These are phyloP conservation scores for Rhyzopertha dominica DNA, from an alignment of 1,140 invertebrate species.

Conservation along the genomic window DNA sequence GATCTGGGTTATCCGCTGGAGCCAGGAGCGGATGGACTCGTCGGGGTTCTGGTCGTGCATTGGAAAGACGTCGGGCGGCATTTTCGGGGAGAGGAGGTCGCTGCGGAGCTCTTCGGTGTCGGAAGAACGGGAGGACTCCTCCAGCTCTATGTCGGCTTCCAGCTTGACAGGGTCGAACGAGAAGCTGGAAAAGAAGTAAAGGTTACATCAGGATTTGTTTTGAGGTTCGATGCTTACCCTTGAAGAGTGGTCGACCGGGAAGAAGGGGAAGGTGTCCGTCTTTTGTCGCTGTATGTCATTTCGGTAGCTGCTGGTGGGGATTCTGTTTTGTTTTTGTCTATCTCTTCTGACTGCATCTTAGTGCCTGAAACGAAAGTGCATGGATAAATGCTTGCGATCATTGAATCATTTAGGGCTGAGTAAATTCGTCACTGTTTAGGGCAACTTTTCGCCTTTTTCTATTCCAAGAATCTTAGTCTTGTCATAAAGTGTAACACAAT, in stretches of 20 bases:
- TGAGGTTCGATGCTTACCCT: conserved; percentile 4
- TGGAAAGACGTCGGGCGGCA: conserved; percentile 15
- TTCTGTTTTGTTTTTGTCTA: conserved; percentile 23
- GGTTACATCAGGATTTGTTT: background rate
- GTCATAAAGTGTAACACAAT: background rate
- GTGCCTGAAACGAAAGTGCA: conserved; percentile 23
- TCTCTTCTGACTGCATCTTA: conserved; percentile 38
- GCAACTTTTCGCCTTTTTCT: no score
- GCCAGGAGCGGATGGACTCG: conserved; percentile 66
- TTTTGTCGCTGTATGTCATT: conserved; percentile 26
- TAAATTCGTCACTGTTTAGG: no score
- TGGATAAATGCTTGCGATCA: conserved; percentile 10
- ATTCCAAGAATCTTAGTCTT: background rate
- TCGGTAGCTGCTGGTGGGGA: conserved; percentile 11
- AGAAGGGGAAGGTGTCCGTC: conserved; percentile 13
- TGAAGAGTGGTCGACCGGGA: background rate
- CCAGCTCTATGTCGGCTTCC: conserved; percentile 38
- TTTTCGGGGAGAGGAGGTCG: background rate
- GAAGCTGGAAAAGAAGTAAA: conserved; percentile 10
- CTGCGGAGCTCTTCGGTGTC: conserved; percentile 27
- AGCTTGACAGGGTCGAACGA: conserved; percentile 21
- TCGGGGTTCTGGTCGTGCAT: conserved; percentile 43
- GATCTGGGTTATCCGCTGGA: conserved; percentile 64
- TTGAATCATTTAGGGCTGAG: no score
- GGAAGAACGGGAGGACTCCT: conserved; percentile 33